Percentiles rank a stretch among this genome's conserved stretches.
Conservation (phyloP, 2,797 vertebrate species). For the Coregonus ussuriensis region DNA sequence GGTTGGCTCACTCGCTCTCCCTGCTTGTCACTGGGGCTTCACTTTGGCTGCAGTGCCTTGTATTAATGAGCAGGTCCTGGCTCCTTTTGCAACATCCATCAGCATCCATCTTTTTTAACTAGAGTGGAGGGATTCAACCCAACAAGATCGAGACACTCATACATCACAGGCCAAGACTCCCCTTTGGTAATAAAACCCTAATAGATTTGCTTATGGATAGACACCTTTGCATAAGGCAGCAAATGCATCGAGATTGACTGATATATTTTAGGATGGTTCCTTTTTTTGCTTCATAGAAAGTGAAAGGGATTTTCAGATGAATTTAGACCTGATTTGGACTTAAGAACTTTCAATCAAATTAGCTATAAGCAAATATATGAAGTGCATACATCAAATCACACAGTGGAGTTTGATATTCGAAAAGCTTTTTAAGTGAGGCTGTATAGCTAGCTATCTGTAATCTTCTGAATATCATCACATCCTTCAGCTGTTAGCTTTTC, state of each 20-base stretch:
- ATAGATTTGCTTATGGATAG: conserved; percentile 44
- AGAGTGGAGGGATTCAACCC: conserved; percentile 60
- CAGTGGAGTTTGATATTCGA: background rate
- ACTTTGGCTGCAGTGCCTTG: conserved; percentile 29
- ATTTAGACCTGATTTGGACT: conserved; percentile 4
- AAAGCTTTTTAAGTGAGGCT: background rate
- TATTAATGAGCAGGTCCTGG: conserved; percentile 61
- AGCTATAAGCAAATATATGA: background rate
- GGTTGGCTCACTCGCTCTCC: conserved; percentile 27
- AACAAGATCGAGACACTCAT: conserved; percentile 55
- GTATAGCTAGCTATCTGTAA: background rate
- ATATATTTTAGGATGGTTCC: background rate
- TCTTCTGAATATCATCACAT: conserved; percentile 3
- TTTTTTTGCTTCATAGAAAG: background rate
- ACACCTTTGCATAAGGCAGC: background rate
- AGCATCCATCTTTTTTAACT: conserved; percentile 65
- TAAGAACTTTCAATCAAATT: background rate
- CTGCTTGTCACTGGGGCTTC: conserved; percentile 42
- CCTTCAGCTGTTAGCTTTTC: conserved; percentile 24
- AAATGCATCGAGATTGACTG: background rate
- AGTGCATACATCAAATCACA: background rate
- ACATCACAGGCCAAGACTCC: conserved; percentile 56
- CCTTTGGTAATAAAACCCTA: conserved; percentile 46
- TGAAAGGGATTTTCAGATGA: background rate
- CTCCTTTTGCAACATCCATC: conserved; percentile 57